A percentile compares a stretch with the other conserved stretches of the same genome.
Evolutionary conservation across 2,797 vertebrate genomes (phyloP).

Genomic region (Parambassis ranga): DNA sequence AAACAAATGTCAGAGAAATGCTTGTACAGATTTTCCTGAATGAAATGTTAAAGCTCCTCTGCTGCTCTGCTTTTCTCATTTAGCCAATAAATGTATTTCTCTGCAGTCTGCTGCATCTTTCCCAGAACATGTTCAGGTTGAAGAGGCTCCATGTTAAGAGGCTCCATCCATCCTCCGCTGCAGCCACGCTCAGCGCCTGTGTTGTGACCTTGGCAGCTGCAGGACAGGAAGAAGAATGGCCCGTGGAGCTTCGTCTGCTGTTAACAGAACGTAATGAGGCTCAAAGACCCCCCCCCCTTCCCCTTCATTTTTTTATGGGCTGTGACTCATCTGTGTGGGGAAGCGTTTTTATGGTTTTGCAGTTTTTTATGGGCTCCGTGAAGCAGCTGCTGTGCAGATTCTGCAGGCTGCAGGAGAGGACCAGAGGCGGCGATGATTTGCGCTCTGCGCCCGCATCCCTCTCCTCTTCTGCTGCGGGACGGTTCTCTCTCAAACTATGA

Average conservation of each 20-base stretch:
- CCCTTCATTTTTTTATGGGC: not conserved
- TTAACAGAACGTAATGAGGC: not conserved
- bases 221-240: slow-evolving; percentile 16
- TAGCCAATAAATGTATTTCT: slow-evolving; percentile 70
- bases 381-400: not conserved
- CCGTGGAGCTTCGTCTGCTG: not conserved
- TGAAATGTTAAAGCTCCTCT: slow-evolving; percentile 18
- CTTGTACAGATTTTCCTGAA: slow-evolving; percentile 7
- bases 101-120: not conserved
- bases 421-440: not conserved
- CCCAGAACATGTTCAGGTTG: not conserved
- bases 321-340: slow-evolving; percentile 21
- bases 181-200: too few species aligned
- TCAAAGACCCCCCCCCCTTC: not conserved
- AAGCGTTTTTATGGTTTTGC: not conserved
- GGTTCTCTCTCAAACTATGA: slow-evolving; percentile 65
- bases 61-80: slow-evolving; percentile 24
- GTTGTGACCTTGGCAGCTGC: slow-evolving; percentile 48
- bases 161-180: too few species aligned
- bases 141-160: too few species aligned
- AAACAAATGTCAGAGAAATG: not conserved
- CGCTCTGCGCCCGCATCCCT: slow-evolving; percentile 12
- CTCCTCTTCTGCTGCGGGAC: slow-evolving; percentile 65
- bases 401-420: not conserved
- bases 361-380: not conserved